A percentile compares a stretch with the other conserved stretches of the same genome.
phyloP scores from a whole-genome alignment of 2,888 invertebrate species.

The Ophraella communa region DNA sequence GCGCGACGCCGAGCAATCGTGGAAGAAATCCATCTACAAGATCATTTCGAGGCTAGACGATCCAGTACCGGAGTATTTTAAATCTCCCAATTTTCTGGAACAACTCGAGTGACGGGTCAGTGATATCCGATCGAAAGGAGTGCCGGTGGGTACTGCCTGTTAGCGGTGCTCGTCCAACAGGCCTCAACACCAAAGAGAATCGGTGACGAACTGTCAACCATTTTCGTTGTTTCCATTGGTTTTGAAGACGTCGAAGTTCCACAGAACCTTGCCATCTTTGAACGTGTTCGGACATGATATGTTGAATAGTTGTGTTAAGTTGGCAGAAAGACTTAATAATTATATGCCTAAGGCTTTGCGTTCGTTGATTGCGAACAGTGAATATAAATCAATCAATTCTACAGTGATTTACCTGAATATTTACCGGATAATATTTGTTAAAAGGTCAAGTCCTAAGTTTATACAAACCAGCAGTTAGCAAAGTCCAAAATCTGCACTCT shows the following conservation, averaged over 20 bases:
- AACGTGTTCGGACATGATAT: slow-evolving; percentile 49
- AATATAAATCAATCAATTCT: slow-evolving; percentile 58
- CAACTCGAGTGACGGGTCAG: slow-evolving; percentile 82
- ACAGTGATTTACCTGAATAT: slow-evolving; percentile 58
- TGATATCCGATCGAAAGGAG: slow-evolving; percentile 50
- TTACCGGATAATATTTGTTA: slow-evolving; percentile 55
- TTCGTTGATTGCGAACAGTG: slow-evolving; percentile 57
- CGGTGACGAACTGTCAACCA: slow-evolving; percentile 59
- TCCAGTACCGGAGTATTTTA: slow-evolving; percentile 99
- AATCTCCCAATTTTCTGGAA: slow-evolving; percentile 98
- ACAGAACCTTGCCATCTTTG: slow-evolving; percentile 49
- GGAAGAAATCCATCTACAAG: slow-evolving; percentile 99
- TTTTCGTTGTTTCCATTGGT: slow-evolving; percentile 54
- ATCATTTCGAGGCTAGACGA: slow-evolving; percentile 99
- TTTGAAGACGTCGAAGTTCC: slow-evolving; percentile 51
- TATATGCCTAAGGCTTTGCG: slow-evolving; percentile 56
- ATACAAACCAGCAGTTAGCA: slow-evolving; percentile 59
- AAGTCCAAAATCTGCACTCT: slow-evolving; percentile 60
- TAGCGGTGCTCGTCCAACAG: slow-evolving; percentile 35
- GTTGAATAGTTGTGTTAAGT: slow-evolving; percentile 56
- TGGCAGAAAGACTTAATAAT: slow-evolving; percentile 53
- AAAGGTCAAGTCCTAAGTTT: slow-evolving; percentile 57
- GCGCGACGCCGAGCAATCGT: slow-evolving; percentile 98
- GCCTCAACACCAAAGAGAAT: slow-evolving; percentile 52
- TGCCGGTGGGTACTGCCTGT: slow-evolving; percentile 47